Base-by-base conservation (phyloP, 1,140 invertebrate genomes). In the Lepidurus packardi region DNA sequence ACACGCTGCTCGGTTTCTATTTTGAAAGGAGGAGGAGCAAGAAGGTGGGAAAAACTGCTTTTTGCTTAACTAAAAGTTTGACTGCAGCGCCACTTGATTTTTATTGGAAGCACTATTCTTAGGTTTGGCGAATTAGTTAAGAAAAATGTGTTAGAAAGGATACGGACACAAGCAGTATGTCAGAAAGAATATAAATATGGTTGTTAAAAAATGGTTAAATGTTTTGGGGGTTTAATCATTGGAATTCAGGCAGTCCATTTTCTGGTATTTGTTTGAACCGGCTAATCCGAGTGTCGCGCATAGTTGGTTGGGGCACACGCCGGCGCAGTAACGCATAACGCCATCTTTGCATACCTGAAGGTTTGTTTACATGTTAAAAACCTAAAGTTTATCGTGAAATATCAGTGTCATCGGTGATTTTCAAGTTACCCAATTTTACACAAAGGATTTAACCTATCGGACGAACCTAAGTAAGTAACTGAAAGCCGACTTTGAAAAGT, bases 331-430 rank as follows among this genome's bases (percentile, higher is more conserved):
- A 65, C 53, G 53, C 53, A n/a, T 13, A 65, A 65, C 53, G 53
- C 53, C 53, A 65, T 65, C 53, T 65, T 65, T 65, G 53, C 53
- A 65, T 65, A 65, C 53, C 53, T 65, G 53, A 65, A 65, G 53
- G 53, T 65, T 65, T 65, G 53, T 65, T 65, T 65, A 65, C 53
- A 65, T 65, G 53, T 21, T 65, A 65, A 65, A 65, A 65, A 13
- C 21, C 53, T 9, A 65, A 16, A 65, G 16, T 16, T 65, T 21
- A 65, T 65, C 13, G 53, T 65, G 53, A 65, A 65, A 65, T 65
- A 65, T 65, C 53, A 13, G 53, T 65, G 53, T 65, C 53, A 65
- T 65, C 53, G 53, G 53, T 65, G 53, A 65, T 65, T 11, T 65
- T 21, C 53, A 65, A 65, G 53, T 65, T 65, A 65, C 16, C 53